These are phyloP conservation scores for Rutilus rutilus DNA, from an alignment of 2,113 vertebrate genomes.

Conservation along the genomic window DNA sequence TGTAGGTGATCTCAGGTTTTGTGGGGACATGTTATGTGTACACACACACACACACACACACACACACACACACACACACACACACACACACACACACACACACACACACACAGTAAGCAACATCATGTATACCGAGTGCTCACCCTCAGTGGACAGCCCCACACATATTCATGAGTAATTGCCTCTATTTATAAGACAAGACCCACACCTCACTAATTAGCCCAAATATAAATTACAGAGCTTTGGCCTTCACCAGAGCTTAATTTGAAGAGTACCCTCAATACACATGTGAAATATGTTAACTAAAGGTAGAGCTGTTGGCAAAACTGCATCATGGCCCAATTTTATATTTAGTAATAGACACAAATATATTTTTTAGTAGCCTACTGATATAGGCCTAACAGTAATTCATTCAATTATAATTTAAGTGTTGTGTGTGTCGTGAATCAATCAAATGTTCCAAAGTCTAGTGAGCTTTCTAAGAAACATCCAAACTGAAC, in stretches of 20 bases:
- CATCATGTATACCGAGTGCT: constrained; percentile 54
- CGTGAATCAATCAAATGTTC: background rate
- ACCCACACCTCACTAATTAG: constrained; percentile 73
- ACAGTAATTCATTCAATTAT: background rate
- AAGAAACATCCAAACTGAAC: background rate
- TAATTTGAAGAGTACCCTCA: constrained; percentile 57
- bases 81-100: background rate
- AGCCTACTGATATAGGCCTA: background rate
- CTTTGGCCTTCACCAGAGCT: constrained; percentile 64
- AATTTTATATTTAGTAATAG: constrained; percentile 25
- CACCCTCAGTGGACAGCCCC: constrained; percentile 62
- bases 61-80: background rate
- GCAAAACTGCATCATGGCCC: constrained; percentile 5
- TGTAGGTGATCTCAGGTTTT: no score
- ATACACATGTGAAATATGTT: constrained; percentile 40
- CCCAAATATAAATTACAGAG: constrained; percentile 70
- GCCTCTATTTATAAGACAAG: constrained; percentile 71
- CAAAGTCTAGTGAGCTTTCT: background rate
- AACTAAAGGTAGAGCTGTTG: constrained; percentile 42
- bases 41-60: background rate
- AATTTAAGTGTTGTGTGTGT: background rate
- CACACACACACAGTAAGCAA: background rate
- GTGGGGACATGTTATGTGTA: background rate
- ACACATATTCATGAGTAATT: constrained; percentile 75
- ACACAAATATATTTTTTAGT: background rate